Evolutionary conservation across 2,888 invertebrate genomes (phyloP).

Genomic region (Blastobasis lacticolella): DNA sequence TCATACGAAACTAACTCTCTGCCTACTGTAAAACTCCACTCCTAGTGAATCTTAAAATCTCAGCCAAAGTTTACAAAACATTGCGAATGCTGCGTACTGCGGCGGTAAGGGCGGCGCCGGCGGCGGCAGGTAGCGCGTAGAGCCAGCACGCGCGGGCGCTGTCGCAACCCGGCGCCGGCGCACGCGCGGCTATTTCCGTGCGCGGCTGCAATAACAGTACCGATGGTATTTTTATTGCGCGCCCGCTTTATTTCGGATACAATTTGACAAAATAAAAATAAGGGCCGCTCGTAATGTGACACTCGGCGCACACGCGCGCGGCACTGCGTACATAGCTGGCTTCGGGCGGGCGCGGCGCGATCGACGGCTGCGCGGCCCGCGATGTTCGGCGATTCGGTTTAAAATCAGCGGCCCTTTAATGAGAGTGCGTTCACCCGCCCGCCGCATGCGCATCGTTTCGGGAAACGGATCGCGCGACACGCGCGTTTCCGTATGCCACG

Average conservation of each 20-base stretch:
- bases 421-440: constrained; percentile 64
- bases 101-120: background rate
- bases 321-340: constrained; percentile 16
- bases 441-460: constrained; percentile 53
- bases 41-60: background rate
- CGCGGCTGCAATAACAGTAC: constrained; percentile 65
- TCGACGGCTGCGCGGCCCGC: constrained; percentile 14
- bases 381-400: constrained; percentile 35
- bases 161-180: constrained; percentile 17
- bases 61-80: background rate
- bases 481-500: constrained; percentile 49
- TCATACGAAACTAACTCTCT: too few relatives aligned
- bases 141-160: background rate
- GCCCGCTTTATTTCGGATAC: constrained; percentile 71
- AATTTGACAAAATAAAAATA: constrained; percentile 74
- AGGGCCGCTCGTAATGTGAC: constrained; percentile 45
- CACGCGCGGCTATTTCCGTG: constrained; percentile 49
- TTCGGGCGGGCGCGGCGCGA: constrained; percentile 17
- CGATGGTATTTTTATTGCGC: constrained; percentile 70
- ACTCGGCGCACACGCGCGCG: constrained; percentile 20
- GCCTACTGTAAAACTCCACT: too few relatives aligned
- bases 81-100: background rate
- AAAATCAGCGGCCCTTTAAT: constrained; percentile 61
- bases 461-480: constrained; percentile 44
- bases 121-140: background rate